Conservation (phyloP, 64 coral and sea anemone genomes). For the Actinia equina region DNA sequence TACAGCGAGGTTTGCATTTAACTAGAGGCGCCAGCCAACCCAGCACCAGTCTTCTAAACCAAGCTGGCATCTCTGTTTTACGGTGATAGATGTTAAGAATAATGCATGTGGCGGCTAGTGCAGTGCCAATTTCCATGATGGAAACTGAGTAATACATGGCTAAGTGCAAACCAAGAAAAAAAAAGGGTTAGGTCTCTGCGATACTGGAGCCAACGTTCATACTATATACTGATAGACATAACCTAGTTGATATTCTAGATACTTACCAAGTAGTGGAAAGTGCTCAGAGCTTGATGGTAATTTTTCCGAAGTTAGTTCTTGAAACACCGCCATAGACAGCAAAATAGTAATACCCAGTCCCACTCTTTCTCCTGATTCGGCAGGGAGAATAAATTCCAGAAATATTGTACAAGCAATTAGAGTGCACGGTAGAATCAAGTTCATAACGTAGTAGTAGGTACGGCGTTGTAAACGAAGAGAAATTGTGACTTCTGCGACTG, state of each 20-base stretch:
- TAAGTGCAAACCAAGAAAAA: background rate
- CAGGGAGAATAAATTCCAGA: slow-evolving; percentile 91
- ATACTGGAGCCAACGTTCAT: background rate
- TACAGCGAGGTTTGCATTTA: slow-evolving; percentile 50
- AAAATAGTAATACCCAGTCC: slow-evolving; percentile 90
- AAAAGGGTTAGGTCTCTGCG: too few relatives aligned
- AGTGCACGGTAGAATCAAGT: slow-evolving; percentile 84
- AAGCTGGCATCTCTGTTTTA: slow-evolving; percentile 80
- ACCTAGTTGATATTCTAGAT: background rate
- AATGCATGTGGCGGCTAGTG: slow-evolving; percentile 79
- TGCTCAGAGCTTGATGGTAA: slow-evolving; percentile 91
- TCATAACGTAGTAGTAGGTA: slow-evolving; percentile 96
- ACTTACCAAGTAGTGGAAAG: slow-evolving; percentile 79
- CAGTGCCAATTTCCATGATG: slow-evolving; percentile 96
- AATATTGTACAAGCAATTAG: slow-evolving; percentile 93
- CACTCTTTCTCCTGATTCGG: slow-evolving; percentile 89
- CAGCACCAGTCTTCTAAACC: slow-evolving; percentile 78
- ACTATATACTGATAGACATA: background rate
- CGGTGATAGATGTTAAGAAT: slow-evolving; percentile 92
- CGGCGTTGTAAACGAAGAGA: slow-evolving; percentile 66
- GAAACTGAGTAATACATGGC: slow-evolving; percentile 96
- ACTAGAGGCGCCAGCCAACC: slow-evolving; percentile 78
- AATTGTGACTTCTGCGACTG: slow-evolving; percentile 58
- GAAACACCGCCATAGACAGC: slow-evolving; percentile 89
- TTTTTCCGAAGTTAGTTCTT: slow-evolving; percentile 91